Evolutionary conservation across 2,888 invertebrate species (phyloP).

Genomic region (Rhimphoctona megacephalus): DNA sequence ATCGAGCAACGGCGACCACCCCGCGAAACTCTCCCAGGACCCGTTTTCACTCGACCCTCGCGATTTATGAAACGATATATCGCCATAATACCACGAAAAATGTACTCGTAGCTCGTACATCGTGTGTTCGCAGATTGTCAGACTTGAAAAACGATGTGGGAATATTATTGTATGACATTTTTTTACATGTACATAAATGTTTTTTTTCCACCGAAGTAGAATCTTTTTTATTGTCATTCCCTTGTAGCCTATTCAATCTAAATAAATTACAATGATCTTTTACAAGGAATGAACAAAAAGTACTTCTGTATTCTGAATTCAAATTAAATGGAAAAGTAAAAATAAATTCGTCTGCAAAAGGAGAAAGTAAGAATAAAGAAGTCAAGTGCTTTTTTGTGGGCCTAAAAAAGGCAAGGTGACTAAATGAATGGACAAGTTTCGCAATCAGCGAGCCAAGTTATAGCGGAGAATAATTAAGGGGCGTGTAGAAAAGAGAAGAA

Average conservation of each 20-base stretch:
- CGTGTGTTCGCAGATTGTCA: neutral
- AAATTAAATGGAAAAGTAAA: slow-evolving; percentile 3
- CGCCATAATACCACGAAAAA: slow-evolving; percentile 17
- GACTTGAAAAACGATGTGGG: neutral
- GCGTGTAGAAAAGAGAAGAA: neutral
- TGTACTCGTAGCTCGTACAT: slow-evolving; percentile 5
- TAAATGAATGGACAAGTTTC: slow-evolving; percentile 36
- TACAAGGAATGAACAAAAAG: neutral
- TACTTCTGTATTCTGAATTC: neutral
- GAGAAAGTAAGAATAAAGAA: neutral
- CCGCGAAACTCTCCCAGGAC: slow-evolving; percentile 25
- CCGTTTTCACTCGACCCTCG: slow-evolving; percentile 34
- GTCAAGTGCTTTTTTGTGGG: neutral
- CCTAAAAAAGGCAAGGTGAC: slow-evolving; percentile 13
- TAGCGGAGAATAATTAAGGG: neutral
- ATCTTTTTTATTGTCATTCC: neutral
- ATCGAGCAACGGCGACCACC: slow-evolving; percentile 11
- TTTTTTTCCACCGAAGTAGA: neutral
- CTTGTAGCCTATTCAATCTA: neutral
- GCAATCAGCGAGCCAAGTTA: slow-evolving; percentile 28
- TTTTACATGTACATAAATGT: neutral
- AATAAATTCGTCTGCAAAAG: neutral
- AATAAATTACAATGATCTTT: neutral
- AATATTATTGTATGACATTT: neutral
- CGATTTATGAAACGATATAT: slow-evolving; percentile 26